Evolutionary conservation across 1,140 invertebrate genomes (phyloP), one percentile per base, ranked within the genome.

Genomic region (Leptestheria dahalacensis): DNA sequence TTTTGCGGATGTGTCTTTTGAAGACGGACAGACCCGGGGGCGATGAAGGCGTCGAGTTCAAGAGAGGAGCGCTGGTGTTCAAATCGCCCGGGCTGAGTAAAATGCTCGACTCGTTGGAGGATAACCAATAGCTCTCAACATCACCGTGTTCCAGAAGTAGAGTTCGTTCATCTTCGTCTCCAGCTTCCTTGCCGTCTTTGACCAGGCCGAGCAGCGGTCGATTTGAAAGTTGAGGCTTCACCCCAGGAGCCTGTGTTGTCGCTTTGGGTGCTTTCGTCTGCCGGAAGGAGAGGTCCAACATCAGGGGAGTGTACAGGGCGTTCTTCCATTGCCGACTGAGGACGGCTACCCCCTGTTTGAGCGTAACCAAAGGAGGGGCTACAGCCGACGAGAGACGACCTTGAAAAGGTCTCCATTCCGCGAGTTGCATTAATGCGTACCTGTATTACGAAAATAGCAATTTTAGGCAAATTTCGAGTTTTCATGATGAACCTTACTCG

Each of bases 251-350:
- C n/a, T 33, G 26, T 1, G 53, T 28, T 18, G 53, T 25, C 15
- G 53, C n/a, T 33, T 55, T 55, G 12, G 26, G 26, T 1, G 26
- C 26, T 10, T 20, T 55, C 12, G 26, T 29, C 26, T 90, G 68
- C 91, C 86, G 23, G 3, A 26, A 11, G 1, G 53, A 55, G 33
- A 29, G 33, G 66, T 95, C 89, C 54, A 92, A 77, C 33, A 95
- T 73, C 51, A 93, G 75, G 0, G 93, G 93, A 64, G 93, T 95
- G 68, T 96, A 95, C 1, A 97, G 73, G 2, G 91, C 86, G 71
- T 93, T 95, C 72, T 97, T 97, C 93, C 93, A 97, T 69, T 97
- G 91, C 2, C 92, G 79, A 66, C 89, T 93, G 20, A 97, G 70
- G 49, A 91, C 88, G 68, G 93, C 84, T 20, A 94, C 82, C n/a